Evolutionary conservation across 1,140 invertebrate genomes (phyloP), one percentile per base, ranked within the genome.

Genomic region (Elymnias hypermnestra): DNA sequence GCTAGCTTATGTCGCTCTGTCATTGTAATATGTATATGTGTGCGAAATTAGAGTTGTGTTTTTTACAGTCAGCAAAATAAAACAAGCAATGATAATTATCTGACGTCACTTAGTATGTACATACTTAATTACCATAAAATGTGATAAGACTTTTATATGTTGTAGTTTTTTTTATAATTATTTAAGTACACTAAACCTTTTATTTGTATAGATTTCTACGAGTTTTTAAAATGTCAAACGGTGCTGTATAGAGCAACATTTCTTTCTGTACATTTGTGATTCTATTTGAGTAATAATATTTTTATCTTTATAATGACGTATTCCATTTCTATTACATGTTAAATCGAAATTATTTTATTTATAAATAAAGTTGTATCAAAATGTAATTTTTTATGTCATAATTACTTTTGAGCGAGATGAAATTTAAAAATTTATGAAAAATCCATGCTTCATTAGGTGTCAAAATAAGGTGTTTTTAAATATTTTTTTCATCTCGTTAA

Each of bases 81-180:
- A 33, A 53, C 36, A 50, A 23, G 46, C 46, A 48, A 51, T 40
- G 25, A 56, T 38, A 50, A 52, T 47, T 31, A 41, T 38, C 57
- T 28, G 46, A 55, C 57, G 62, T 68, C 68, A 72, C 59, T 59
- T 60, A 62, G 62, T 64, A 54, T 70, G 47, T 69, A 69, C 59
- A 66, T 71, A 62, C 54, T 56, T 67, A 66, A 65, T 69, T 73
- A 71, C 57, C 70, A 75, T 75, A 73, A 73, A 75, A 71, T 78
- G 74, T 78, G 74, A 78, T 78, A 78, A 71, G 63, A 72, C 52
- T 69, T 69, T 33, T 53, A 71, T 66, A 66, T 61, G 53, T 71
- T 68, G 55, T 70, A 74, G 57, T 61, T 37, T 35, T 58, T 63
- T 70, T 65, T 62, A 48, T 61, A 63, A 62, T 60, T 45, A 53